phyloP scores from a whole-genome alignment of 2,113 vertebrate species.

The Platycercus adscitus region DNA sequence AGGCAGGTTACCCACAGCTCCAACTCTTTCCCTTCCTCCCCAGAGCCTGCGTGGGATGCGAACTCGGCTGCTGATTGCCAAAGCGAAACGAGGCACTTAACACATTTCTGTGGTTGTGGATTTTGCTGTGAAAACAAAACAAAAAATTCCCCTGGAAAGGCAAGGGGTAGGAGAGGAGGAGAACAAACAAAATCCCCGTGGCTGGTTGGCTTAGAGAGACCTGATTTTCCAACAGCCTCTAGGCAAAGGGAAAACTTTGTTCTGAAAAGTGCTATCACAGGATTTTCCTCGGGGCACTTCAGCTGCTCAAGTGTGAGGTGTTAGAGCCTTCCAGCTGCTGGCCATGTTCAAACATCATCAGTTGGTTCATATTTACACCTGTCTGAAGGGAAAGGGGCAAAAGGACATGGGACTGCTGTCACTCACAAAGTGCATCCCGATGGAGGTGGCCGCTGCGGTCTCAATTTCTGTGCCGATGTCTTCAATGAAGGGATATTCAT shows the following conservation, averaged over 20 bases:
- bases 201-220: background rate
- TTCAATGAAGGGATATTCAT: slow-evolving; percentile 82
- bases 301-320: background rate
- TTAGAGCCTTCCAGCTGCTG: background rate
- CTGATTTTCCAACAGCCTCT: background rate
- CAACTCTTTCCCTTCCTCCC: background rate
- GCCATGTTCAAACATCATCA: background rate
- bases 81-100: background rate
- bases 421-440: slow-evolving; percentile 84
- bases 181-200: background rate
- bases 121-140: slow-evolving; percentile 29
- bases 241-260: background rate
- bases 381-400: background rate
- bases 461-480: slow-evolving; percentile 81
- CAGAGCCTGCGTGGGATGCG: background rate
- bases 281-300: background rate
- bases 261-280: background rate
- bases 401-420: background rate
- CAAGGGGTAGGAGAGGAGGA: background rate
- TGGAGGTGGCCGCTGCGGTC: slow-evolving; percentile 77
- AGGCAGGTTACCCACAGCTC: rapidly evolving
- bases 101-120: background rate
- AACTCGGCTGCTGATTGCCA: background rate
- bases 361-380: background rate
- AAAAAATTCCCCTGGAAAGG: background rate